Evolutionary conservation across 2,113 vertebrate genomes (phyloP).

Genomic region (Artemisiospiza belli): DNA sequence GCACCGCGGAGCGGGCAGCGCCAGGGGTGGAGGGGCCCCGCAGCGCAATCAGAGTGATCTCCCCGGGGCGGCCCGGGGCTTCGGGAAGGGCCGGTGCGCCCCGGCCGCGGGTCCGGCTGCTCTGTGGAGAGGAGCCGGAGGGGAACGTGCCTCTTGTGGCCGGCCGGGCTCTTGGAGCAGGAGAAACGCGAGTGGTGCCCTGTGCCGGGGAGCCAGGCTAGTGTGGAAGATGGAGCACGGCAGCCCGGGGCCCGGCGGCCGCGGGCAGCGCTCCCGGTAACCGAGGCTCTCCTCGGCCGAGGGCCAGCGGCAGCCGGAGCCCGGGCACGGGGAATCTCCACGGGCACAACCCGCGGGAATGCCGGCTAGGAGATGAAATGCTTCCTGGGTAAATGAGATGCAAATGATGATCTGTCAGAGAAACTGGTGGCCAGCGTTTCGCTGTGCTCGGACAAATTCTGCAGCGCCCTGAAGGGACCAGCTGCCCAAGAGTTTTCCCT

Average conservation of each 20-base stretch:
- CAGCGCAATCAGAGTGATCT: accelerated
- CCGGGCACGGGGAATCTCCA: neutral
- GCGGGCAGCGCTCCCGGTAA: neutral
- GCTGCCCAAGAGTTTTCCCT: neutral
- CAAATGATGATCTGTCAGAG: neutral
- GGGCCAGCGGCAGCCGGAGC: neutral
- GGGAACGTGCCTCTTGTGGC: neutral
- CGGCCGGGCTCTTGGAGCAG: neutral
- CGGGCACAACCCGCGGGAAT: neutral
- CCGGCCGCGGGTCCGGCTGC: neutral
- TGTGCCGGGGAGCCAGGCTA: neutral
- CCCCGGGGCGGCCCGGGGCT: too few species aligned
- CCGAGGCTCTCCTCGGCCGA: neutral
- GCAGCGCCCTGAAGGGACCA: neutral
- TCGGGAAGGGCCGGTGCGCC: neutral
- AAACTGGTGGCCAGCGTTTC: neutral
- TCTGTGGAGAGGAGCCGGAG: neutral
- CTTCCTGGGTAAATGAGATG: neutral
- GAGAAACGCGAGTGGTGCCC: accelerated
- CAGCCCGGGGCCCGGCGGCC: neutral
- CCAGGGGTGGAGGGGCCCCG: too few species aligned
- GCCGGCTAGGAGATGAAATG: neutral
- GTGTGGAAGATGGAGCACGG: neutral
- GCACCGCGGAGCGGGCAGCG: neutral
- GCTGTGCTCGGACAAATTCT: neutral